Evolutionary conservation across 2,797 vertebrate genomes (phyloP).

Genomic region (Gobio occitaniae): DNA sequence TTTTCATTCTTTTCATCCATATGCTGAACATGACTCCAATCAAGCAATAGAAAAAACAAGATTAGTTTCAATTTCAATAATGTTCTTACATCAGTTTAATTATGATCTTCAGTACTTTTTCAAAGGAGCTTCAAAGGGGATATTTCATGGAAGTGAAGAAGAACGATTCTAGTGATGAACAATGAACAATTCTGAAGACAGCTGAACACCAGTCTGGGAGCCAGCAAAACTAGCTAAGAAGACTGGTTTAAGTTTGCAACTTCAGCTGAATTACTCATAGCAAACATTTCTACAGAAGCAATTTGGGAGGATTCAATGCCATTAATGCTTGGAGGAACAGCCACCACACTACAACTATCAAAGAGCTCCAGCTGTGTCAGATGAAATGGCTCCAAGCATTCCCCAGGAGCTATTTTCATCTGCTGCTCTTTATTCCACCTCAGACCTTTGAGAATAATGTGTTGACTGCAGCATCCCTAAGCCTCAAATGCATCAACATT

Average conservation of each 20-base stretch:
- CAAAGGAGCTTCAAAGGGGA: not conserved
- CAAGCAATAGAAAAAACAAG: not conserved
- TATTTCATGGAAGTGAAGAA: not conserved
- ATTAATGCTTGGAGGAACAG: constrained; percentile 3
- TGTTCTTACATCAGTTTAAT: not conserved
- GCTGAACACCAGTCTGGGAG: not conserved
- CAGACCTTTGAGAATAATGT: constrained; percentile 5
- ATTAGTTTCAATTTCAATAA: not conserved
- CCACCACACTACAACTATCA: constrained; percentile 2
- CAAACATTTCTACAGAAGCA: not conserved
- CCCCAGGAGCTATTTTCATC: not conserved
- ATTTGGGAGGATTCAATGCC: not conserved
- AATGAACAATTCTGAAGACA: not conserved
- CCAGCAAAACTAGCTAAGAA: not conserved
- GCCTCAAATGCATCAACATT: not conserved
- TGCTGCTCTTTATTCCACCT: not conserved
- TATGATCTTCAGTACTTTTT: not conserved
- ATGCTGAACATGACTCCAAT: not conserved
- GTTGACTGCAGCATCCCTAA: not conserved
- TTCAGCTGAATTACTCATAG: not conserved
- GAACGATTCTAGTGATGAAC: not conserved
- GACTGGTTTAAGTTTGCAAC: not conserved
- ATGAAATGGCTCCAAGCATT: constrained; percentile 12
- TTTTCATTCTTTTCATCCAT: not conserved
- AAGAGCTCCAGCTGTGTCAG: constrained; percentile 29